Base-by-base conservation (phyloP, 2,113 vertebrate genomes). In the Gnathonemus echidnorhynchus region DNA sequence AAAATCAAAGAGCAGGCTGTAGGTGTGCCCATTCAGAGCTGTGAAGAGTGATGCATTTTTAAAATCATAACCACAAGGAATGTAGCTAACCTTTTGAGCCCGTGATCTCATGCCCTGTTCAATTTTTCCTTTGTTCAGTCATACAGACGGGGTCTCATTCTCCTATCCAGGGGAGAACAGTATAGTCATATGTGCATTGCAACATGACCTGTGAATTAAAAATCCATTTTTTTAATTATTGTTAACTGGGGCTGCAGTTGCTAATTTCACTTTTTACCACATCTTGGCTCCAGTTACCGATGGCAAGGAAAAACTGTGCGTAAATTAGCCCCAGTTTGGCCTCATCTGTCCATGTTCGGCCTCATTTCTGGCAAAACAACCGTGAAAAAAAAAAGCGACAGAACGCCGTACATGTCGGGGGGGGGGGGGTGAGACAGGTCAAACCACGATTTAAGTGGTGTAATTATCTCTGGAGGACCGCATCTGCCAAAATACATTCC, bases 1-100 rank as follows among this genome's bases (percentile, higher is more conserved):
- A 88, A 93, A 95, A 96, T 96, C 95, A 96, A 96, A 96, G 95
- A 93, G 93, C 93, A 95, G 95, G 94, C 95, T 95, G 95, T 93
- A 95, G 93, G 91, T 94, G 94, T 93, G 90, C 92, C 88, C 92
- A 94, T 95, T 96, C 94, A 96, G 96, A 96, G 95, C 93, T 92
- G 93, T 93, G 94, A 95, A 93, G 91, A 93, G 92, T 93, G 95
- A 90, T 90, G 90, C 94, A 89, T 92, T 95, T 95, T 96, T 96
- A 92, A 93, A 90, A 93, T 92, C 93, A 94, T 95, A 90, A 45
- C 24, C 39, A 83, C 83, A 45, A 35, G 94, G 95, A 95, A 96
- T 96, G 96, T 93, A 96, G 95, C 95, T 95, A 93, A 92, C 91
- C 92, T 90, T 39, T 80, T 35, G 15, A 80, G 31, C 35, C 74